A percentile compares a stretch with the other conserved stretches of the same genome.
Conservation (phyloP, 1,140 invertebrate species). For the Pseudomyrmex gracilis region DNA sequence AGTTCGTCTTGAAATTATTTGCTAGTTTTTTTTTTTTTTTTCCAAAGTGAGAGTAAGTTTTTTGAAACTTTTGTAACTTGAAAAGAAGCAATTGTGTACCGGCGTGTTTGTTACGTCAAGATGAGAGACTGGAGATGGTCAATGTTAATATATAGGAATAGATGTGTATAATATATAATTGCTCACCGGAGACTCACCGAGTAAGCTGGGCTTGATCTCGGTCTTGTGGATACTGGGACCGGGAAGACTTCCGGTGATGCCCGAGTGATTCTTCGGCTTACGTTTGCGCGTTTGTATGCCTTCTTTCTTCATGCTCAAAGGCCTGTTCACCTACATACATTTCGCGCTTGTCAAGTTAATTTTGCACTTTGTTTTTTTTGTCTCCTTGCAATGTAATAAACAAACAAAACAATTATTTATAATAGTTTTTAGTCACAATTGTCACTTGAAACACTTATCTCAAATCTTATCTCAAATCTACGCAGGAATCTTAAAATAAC, state of each 20-base stretch:
- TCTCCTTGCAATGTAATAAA: not conserved
- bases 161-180: constrained; percentile 65
- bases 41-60: not conserved
- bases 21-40: not conserved
- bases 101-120: not conserved
- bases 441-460: too few species aligned
- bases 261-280: constrained; percentile 90
- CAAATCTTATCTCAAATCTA: too few species aligned
- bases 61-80: not conserved
- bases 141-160: constrained; percentile 29
- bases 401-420: too few species aligned
- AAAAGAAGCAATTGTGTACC: not conserved
- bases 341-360: not conserved
- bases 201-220: constrained; percentile 83
- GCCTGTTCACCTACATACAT: constrained; percentile 90
- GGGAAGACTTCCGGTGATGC: constrained; percentile 70
- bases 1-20: not conserved
- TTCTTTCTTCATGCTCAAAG: constrained; percentile 98
- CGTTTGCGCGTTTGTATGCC: constrained; percentile 97
- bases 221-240: constrained; percentile 80
- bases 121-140: constrained; percentile 1
- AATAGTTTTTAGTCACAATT: too few species aligned
- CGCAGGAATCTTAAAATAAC: too few species aligned
- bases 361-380: not conserved
- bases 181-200: constrained; percentile 84